phyloP scores from a whole-genome alignment of 2,888 invertebrate genomes.

The Aleiodes leptofemur region DNA sequence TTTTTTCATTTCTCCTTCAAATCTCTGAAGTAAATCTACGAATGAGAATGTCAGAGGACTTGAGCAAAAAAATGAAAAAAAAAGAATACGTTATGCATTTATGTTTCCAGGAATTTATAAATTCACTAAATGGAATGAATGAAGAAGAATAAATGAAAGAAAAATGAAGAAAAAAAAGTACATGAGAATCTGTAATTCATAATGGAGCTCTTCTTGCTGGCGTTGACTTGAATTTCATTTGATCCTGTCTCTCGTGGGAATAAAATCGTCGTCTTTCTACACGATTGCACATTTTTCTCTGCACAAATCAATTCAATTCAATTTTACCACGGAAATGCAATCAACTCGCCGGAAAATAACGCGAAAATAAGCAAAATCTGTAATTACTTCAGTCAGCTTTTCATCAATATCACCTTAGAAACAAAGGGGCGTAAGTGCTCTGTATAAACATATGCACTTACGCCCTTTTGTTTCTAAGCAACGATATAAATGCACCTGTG shows the following conservation, averaged over 20 bases:
- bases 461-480: no score
- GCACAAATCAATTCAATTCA: no score
- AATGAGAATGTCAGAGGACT: background rate
- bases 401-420: no score
- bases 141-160: background rate
- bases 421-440: no score
- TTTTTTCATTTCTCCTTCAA: background rate
- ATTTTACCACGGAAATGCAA: no score
- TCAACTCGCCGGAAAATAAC: no score
- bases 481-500: no score
- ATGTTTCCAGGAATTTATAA: no score
- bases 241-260: constrained; percentile 63
- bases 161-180: constrained; percentile 12
- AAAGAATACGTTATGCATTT: no score
- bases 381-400: no score
- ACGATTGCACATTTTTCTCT: background rate
- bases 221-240: constrained; percentile 28
- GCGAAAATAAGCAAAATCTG: no score
- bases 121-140: background rate
- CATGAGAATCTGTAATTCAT: constrained; percentile 30
- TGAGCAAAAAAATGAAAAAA: background rate
- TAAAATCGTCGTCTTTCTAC: constrained; percentile 56
- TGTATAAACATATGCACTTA: no score
- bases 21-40: background rate
- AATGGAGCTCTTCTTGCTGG: constrained; percentile 14